These are phyloP conservation scores for Hippolais icterina DNA, from an alignment of 2,113 vertebrate genomes.

Conservation along the genomic window DNA sequence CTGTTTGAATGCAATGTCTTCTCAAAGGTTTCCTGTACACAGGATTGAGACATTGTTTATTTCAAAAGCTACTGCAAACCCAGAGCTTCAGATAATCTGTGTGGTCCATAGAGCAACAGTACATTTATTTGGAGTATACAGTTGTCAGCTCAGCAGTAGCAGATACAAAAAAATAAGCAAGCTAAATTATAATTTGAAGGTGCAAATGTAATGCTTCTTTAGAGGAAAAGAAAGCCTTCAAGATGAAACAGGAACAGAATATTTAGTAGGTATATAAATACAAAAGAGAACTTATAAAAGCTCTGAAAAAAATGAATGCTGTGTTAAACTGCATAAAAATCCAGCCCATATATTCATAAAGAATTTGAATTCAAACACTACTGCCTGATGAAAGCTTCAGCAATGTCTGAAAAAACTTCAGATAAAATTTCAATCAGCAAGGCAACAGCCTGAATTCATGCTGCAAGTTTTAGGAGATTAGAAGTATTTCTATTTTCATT, in stretches of 20 bases:
- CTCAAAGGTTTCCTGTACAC: background rate
- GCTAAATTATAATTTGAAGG: background rate
- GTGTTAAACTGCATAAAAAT: background rate
- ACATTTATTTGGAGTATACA: background rate
- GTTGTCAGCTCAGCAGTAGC: background rate
- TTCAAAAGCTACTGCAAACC: background rate
- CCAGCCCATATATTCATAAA: background rate
- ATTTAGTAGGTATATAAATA: background rate
- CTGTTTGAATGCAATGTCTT: background rate
- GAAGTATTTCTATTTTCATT: background rate
- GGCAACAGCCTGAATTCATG: background rate
- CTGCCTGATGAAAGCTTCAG: background rate
- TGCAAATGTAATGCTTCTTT: background rate
- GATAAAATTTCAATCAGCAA: slow-evolving; percentile 5
- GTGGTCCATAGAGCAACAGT: background rate
- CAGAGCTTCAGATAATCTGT: background rate
- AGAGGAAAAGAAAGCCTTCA: background rate
- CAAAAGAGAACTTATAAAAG: background rate
- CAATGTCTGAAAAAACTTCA: background rate
- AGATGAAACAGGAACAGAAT: background rate
- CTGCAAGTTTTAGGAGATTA: background rate
- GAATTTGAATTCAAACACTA: background rate
- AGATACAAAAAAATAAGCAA: background rate
- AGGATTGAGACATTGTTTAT: background rate
- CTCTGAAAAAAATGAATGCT: background rate